Evolutionary conservation across 2,888 invertebrate species (phyloP).

Genomic region (Lasioglossum oenotherae): DNA sequence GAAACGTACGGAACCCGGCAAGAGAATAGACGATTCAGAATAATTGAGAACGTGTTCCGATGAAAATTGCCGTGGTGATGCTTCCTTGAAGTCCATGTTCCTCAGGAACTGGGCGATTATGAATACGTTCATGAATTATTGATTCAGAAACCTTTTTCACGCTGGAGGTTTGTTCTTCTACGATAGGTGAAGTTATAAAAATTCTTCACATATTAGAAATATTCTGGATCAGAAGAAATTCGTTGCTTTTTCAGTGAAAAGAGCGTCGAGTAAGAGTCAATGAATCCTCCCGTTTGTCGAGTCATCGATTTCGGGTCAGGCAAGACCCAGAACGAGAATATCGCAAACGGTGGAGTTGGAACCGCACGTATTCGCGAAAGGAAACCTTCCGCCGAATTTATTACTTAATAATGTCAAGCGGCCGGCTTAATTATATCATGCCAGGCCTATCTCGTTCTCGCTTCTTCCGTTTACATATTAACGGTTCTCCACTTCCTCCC

Average conservation of each 20-base stretch:
- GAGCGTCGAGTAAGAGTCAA: too few relatives aligned
- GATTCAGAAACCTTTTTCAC: neutral
- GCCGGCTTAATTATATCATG: constrained; percentile 62
- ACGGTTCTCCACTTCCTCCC: constrained; percentile 73
- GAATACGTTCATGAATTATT: constrained; percentile 1
- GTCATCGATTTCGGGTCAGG: neutral
- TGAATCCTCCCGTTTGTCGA: neutral
- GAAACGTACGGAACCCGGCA: neutral
- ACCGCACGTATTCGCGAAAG: neutral
- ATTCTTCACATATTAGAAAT: neutral
- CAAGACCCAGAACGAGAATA: neutral
- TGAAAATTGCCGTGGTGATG: neutral
- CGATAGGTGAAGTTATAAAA: neutral
- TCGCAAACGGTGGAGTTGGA: neutral
- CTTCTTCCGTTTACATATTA: constrained; percentile 72
- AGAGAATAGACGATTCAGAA: constrained; percentile 10
- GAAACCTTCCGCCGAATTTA: constrained; percentile 49
- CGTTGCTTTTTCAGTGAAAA: too few relatives aligned
- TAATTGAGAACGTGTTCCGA: neutral
- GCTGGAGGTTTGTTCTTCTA: neutral
- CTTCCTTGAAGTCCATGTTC: neutral
- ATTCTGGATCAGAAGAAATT: too few relatives aligned
- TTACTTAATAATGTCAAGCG: constrained; percentile 65
- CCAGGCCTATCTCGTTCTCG: constrained; percentile 35
- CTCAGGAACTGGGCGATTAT: neutral